Conservation (phyloP, 2,888 invertebrate genomes). For the Pyrochroa serraticornis region DNA sequence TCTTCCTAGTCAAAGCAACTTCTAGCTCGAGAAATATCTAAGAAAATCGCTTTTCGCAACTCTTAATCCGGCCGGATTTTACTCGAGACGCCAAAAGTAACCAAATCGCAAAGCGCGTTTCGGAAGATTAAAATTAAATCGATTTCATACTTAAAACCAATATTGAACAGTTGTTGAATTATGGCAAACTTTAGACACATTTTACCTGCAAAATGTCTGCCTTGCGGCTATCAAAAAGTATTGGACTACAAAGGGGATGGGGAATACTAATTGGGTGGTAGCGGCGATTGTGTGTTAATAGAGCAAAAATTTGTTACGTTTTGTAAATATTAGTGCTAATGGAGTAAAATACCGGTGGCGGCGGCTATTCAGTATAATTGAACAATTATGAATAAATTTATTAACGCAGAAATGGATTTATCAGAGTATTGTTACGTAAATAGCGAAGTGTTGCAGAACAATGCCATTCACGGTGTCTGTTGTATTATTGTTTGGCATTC, state of each 20-base stretch:
- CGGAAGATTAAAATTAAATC: no score
- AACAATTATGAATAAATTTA: constrained; percentile 27
- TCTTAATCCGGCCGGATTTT: not conserved
- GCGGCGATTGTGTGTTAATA: no score
- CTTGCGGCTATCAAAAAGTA: no score
- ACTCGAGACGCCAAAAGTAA: no score
- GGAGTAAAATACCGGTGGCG: constrained; percentile 1
- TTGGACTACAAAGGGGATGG: no score
- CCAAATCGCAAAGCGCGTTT: no score
- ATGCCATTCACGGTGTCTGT: constrained; percentile 35
- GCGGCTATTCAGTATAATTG: constrained; percentile 12
- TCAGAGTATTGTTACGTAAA: constrained; percentile 34
- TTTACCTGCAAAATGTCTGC: no score
- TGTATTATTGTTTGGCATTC: constrained; percentile 39
- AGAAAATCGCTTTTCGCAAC: constrained; percentile 1
- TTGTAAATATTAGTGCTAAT: constrained; percentile 12
- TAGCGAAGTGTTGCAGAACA: constrained; percentile 38
- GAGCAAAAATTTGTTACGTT: no score
- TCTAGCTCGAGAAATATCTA: not conserved
- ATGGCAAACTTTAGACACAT: no score
- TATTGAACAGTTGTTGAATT: no score
- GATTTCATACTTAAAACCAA: no score
- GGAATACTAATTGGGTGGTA: no score
- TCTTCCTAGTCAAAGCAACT: not conserved
- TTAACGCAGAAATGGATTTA: constrained; percentile 21